A percentile compares a stretch with the other conserved stretches of the same genome.
Evolutionary conservation across 2,113 vertebrate species (phyloP).

Genomic region (Fulica atra): DNA sequence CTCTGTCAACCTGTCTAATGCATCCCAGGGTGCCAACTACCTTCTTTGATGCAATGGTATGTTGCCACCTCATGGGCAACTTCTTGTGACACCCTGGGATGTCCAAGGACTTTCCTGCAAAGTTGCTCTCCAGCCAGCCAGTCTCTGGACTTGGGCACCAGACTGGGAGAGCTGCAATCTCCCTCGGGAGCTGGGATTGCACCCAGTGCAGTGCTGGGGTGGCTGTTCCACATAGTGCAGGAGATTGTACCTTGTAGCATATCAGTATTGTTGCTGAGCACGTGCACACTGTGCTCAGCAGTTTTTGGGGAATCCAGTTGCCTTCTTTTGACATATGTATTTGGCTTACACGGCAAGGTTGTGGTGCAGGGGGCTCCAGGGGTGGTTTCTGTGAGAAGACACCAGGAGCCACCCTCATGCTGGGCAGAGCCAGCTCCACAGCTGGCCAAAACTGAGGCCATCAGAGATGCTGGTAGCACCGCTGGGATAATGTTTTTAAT

Average conservation of each 20-base stretch:
- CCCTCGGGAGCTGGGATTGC: no score
- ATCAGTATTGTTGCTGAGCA: fast-evolving
- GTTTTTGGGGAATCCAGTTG: fast-evolving
- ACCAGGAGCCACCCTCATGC: not conserved
- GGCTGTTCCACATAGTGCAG: fast-evolving
- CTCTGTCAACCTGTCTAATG: not conserved
- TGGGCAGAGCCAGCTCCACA: not conserved
- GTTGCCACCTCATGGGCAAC: not conserved
- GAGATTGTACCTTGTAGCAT: not conserved
- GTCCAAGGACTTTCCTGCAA: not conserved
- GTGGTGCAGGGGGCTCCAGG: not conserved
- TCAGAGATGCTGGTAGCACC: fast-evolving
- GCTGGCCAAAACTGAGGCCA: not conserved
- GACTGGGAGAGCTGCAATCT: not conserved
- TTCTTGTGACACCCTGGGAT: not conserved
- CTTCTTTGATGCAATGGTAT: not conserved
- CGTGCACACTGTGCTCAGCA: fast-evolving
- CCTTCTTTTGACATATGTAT: not conserved
- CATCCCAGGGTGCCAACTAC: not conserved
- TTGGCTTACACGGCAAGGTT: not conserved
- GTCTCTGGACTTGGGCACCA: not conserved
- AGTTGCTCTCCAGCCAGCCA: not conserved
- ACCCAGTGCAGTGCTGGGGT: not conserved
- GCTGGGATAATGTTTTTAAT: not conserved
- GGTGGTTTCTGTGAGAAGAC: not conserved